Percentiles rank a stretch among this genome's conserved stretches.
phyloP scores from a whole-genome alignment of 2,113 vertebrate species.

The Aspidoscelis tigris region DNA sequence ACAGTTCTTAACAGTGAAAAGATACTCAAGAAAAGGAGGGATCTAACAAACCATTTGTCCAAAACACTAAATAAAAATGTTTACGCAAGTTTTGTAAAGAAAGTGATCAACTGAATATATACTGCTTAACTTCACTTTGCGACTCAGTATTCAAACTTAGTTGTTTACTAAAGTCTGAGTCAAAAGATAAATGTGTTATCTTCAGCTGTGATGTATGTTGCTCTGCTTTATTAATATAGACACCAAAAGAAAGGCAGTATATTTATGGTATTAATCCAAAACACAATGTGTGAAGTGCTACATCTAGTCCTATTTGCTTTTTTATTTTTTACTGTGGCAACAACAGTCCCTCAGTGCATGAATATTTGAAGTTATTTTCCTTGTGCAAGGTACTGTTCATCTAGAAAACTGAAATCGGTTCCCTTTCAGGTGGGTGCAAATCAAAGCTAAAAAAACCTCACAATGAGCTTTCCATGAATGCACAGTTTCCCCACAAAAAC shows the following conservation, averaged over 20 bases:
- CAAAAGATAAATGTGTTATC: constrained; percentile 60
- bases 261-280: constrained; percentile 73
- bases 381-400: constrained; percentile 80
- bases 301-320: constrained; percentile 76
- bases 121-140: constrained; percentile 57
- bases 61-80: constrained; percentile 39
- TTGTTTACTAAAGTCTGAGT: constrained; percentile 71
- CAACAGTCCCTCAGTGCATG: constrained; percentile 81
- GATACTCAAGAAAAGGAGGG: constrained; percentile 45
- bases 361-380: constrained; percentile 74
- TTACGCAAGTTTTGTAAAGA: constrained; percentile 59
- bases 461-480: constrained; percentile 85
- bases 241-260: constrained; percentile 65
- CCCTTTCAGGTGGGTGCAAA: constrained; percentile 73
- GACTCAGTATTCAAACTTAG: constrained; percentile 68
- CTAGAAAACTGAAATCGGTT: constrained; percentile 72
- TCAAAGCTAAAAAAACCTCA: constrained; percentile 75
- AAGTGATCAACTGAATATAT: constrained; percentile 65
- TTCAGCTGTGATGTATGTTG: constrained; percentile 65
- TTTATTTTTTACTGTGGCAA: constrained; percentile 60
- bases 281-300: constrained; percentile 81
- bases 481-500: constrained; percentile 85
- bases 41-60: constrained; percentile 51
- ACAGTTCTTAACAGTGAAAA: constrained; percentile 53
- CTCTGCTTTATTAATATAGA: constrained; percentile 65